Base-by-base conservation (phyloP, 1,140 invertebrate species). In the Bombus terrestris region DNA sequence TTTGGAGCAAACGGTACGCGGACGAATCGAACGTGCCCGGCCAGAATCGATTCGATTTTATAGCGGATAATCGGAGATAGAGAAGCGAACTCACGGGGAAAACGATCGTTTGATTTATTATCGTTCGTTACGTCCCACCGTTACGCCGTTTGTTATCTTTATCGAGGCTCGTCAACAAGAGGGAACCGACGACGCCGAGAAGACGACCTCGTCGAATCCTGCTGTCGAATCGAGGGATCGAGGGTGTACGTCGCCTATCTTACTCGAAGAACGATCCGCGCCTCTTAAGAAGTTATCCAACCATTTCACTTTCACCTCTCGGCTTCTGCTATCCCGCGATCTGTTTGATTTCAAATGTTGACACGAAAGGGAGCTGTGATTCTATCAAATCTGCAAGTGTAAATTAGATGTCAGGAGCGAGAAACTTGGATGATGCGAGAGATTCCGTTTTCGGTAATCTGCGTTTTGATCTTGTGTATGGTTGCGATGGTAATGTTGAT, bases 41-140 rank as follows among this genome's bases (percentile, higher is more conserved):
- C 53, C 6, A 39, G 47, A 68, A 71, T 83, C 75, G 82, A 83
- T 57, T 83, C 82, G 64, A 83, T 71, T 83, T 83, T 78, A 83
- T 59, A n/a, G 32, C 43, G 43, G 81, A 83, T 83, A 83, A 83
- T 83, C 73, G 73, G 41, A n/a, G 41, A 76, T n/a, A 28, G 73
- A 28, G 81, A 35, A 28, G 25, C 32, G 39, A 39, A 57, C 25
- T 76, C 72, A 41, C 59, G 28, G n/a, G 74, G 43, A 43, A 41
- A 82, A 47, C 81, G 81, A 83, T 82, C 81, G 71, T 74, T 82
- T 82, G 57, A 66, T 83, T 83, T 73, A 66, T 83, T 43, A 39
- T 39, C 72, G 32, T 83, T 83, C 81, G 72, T 82, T 82, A 82
- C 69, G 41, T 82, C n/a, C 39, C 53, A 37, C 1, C 64, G 53